Conservation (phyloP, 2,888 invertebrate genomes). For the Serripes groenlandicus region DNA sequence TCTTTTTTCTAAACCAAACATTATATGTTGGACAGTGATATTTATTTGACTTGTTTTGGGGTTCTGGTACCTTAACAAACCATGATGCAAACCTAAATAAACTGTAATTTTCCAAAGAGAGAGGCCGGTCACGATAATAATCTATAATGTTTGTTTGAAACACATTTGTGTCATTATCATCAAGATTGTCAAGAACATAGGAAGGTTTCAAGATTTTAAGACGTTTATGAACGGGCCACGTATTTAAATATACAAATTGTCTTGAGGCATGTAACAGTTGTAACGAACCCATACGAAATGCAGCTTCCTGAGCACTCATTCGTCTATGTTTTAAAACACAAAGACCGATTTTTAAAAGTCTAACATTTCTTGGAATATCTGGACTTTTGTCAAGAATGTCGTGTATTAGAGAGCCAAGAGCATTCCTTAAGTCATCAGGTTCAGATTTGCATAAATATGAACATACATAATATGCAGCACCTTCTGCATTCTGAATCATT, state of each 20-base stretch:
- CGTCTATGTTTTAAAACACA: constrained; percentile 50
- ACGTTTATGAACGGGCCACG: constrained; percentile 23
- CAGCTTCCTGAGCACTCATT: constrained; percentile 54
- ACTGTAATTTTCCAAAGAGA: constrained; percentile 3
- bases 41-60: not conserved
- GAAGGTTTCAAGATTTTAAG: constrained; percentile 28
- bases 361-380: constrained; percentile 3
- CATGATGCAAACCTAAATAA: constrained; percentile 38
- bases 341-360: constrained; percentile 34
- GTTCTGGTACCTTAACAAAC: constrained; percentile 12
- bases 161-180: constrained; percentile 30
- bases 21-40: constrained; percentile 4
- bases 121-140: constrained; percentile 41
- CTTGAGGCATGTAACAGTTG: constrained; percentile 31
- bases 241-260: constrained; percentile 40
- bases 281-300: constrained; percentile 39
- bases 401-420: constrained; percentile 35
- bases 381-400: constrained; percentile 24
- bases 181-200: not conserved
- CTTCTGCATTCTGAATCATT: constrained; percentile 47
- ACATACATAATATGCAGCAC: constrained; percentile 57
- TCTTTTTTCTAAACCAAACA: constrained; percentile 35
- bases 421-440: constrained; percentile 48
- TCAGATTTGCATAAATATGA: constrained; percentile 46
- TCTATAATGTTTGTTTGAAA: constrained; percentile 48